Evolutionary conservation across 1,140 invertebrate genomes (phyloP).

Genomic region (Arctopsyche grandis): DNA sequence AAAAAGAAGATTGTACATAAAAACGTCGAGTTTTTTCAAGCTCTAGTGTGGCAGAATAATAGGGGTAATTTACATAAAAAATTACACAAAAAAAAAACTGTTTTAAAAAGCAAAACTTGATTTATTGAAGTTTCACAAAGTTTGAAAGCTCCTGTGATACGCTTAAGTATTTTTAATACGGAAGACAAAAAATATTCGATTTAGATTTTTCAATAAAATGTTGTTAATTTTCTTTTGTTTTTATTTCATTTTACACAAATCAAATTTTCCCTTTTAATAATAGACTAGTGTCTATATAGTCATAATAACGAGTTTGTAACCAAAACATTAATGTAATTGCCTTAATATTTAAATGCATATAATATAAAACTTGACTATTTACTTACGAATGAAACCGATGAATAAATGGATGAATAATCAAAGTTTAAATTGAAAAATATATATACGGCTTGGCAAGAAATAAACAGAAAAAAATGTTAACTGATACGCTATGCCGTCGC

Average conservation of each 20-base stretch:
- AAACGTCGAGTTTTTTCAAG: no score
- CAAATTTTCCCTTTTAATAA: background rate
- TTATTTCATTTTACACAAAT: background rate
- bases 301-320: conserved; percentile 23
- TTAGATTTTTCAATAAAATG: no score
- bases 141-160: no score
- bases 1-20: no score
- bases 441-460: conserved; percentile 2
- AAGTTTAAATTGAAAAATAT: background rate
- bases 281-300: background rate
- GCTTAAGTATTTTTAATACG: no score
- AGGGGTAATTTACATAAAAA: no score
- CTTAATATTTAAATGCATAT: conserved; percentile 32
- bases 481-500: conserved; percentile 15
- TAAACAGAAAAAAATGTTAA: conserved; percentile 4
- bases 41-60: no score
- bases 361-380: conserved; percentile 1
- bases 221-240: background rate
- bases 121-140: no score
- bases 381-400: background rate
- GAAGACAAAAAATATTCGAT: no score
- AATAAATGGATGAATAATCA: background rate
- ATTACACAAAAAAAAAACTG: no score
- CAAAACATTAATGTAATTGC: conserved; percentile 38
- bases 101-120: no score